Evolutionary conservation across 1,140 invertebrate genomes (phyloP), one percentile per base, ranked within the genome.

Genomic region (Camponotus floridanus): DNA sequence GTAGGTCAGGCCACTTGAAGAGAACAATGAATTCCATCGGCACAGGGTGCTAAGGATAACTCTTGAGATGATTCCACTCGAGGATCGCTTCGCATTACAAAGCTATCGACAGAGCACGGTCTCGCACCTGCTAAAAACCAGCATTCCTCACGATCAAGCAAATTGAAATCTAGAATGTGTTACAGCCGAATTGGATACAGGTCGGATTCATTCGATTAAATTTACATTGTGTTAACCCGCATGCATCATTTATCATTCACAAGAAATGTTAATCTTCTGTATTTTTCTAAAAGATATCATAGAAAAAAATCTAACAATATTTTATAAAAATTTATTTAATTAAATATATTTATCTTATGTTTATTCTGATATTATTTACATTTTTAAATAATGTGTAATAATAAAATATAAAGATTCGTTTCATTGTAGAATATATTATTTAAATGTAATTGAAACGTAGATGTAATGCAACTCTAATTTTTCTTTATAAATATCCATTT

Each of bases 1-100:
- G 93, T 91, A 90, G 91, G 91, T 85, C 86, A 85, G 93, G 88
- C 92, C 92, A 92, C 92, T 94, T 88, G 91, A 93, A 33, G n/a
- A 6, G 85, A 89, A 94, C 93, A 94, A 94, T 93, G 21, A 51
- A 36, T 15, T 39, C 48, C 21, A 76, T 81, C 78, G 36, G 57
- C 70, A 83, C 18, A 31, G 31, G 64, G 68, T 80, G 76, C 73
- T 84, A 59, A 76, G 84, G 71, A 85, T 78, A 48, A 71, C 48
- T 18, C 39, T 45, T 59, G 42, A 70, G 31, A 88, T 71, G 74
- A 55, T 26, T 59, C 45, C 45, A 39, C 15, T 26, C 31, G 57
- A 65, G 86, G 85, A 86, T 87, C 84, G 62, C 45, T 33, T 76
- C 68, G 61, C 76, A 84, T 88, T 89, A 91, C 89, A 92, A 91